phyloP scores from a whole-genome alignment of 2,797 vertebrate species.

The Diceros bicornis region DNA sequence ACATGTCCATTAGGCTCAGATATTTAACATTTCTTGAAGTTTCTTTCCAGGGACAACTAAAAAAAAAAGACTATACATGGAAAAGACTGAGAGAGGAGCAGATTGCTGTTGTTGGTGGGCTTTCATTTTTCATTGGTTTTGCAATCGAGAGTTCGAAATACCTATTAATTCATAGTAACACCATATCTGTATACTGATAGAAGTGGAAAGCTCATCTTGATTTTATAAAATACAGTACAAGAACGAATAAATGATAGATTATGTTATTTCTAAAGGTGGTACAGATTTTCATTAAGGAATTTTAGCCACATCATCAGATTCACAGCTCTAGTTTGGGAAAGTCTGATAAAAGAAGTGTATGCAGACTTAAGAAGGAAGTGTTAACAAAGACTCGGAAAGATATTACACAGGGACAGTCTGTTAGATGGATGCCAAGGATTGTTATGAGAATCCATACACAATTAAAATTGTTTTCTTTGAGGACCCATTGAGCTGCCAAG shows the following conservation, averaged over 20 bases:
- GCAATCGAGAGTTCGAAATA: neutral
- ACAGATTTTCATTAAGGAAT: neutral
- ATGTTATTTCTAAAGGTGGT: neutral
- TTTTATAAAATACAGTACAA: neutral
- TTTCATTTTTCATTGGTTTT: neutral
- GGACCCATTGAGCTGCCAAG: neutral
- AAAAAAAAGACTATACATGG: neutral
- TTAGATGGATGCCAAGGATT: neutral
- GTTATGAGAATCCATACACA: neutral
- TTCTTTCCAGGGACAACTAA: neutral
- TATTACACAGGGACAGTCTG: neutral
- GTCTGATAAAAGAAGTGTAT: neutral
- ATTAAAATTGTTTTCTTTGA: constrained; percentile 33
- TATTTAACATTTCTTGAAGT: neutral
- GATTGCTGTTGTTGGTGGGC: neutral
- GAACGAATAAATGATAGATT: neutral
- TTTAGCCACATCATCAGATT: neutral
- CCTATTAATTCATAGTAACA: neutral
- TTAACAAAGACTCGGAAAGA: neutral
- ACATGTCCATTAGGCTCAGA: neutral
- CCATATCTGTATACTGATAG: neutral
- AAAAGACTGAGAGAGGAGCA: neutral
- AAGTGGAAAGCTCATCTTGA: neutral
- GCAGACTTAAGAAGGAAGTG: neutral
- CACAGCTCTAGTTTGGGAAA: neutral